phyloP scores from a whole-genome alignment of 2,797 vertebrate species.

The Chelon labrosus region DNA sequence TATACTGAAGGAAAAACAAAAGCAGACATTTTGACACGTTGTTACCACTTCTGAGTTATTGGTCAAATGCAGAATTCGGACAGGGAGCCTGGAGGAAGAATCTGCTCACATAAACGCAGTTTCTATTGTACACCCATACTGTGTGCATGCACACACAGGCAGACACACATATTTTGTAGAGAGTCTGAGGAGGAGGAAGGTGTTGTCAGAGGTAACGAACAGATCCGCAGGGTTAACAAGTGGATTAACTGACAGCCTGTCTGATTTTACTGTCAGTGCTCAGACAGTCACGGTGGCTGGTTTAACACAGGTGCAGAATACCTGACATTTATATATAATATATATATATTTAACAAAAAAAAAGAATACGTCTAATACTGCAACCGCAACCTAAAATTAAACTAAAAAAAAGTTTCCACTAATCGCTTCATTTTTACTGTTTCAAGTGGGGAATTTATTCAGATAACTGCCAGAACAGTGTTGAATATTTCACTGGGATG shows the following conservation, averaged over 20 bases:
- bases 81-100: slow-evolving; percentile 16
- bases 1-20: slow-evolving; percentile 44
- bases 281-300: slow-evolving; percentile 34
- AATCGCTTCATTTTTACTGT: slow-evolving; percentile 14
- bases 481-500: slow-evolving; percentile 47
- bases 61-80: slow-evolving; percentile 34
- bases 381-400: slow-evolving; percentile 4
- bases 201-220: slow-evolving; percentile 59
- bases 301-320: slow-evolving; percentile 41
- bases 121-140: slow-evolving; percentile 11
- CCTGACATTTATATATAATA: slow-evolving; percentile 9
- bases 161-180: slow-evolving; percentile 30
- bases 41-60: slow-evolving; percentile 21
- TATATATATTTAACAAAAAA: slow-evolving; percentile 1
- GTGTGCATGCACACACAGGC: slow-evolving; percentile 3
- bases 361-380: slow-evolving; percentile 15
- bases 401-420: slow-evolving; percentile 18
- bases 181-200: slow-evolving; percentile 31
- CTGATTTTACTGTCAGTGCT: slow-evolving; percentile 58
- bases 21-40: slow-evolving; percentile 49
- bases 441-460: slow-evolving; percentile 20
- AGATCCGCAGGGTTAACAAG: slow-evolving; percentile 57
- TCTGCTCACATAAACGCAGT: not conserved
- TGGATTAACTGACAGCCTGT: slow-evolving; percentile 69
- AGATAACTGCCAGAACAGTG: slow-evolving; percentile 16